Evolutionary conservation across 2,888 invertebrate genomes (phyloP), one percentile per base, ranked within the genome.

Genomic region (Eurytoma californica): DNA sequence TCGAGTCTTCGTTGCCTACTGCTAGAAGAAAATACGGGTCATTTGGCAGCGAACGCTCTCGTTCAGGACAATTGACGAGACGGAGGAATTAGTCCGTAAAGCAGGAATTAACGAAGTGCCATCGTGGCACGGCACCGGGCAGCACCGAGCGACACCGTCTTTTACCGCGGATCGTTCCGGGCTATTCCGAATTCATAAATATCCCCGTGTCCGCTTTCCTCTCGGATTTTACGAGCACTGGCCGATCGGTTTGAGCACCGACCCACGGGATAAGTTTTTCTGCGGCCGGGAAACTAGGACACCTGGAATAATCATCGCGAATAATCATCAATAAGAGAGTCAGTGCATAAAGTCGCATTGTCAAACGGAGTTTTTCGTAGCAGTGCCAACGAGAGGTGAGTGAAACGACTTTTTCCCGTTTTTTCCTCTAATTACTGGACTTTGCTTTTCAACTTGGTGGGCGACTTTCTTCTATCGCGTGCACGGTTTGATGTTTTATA

Each of bases 161-260:
- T 68, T 60, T 75, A 68, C 67, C 75, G n/a, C 30, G 57, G 57
- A 65, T 5, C 66, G 28, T 20, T 47, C 68, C 20, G 13, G 76
- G 63, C 39, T 76, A 69, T 76, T 39, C 76, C 61, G 69, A 76
- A 76, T 63, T 66, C 76, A 63, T 69, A 76, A 76, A 66, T 20
- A 14, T 55, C 58, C 18, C 13, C 55, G 3, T 2, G 12, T 9
- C 14, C 63, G 39, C 20, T 3, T 51, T 18, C 18, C 55, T 28
- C 39, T 16, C 63, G 63, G 14, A 69, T 55, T 49, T 51, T 24
- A 61, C 61, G 69, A 68, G 24, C 20, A 16, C 61, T 9, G 20
- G 39, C 39, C 39, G 14, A 30, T 30, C 30, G 30, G 2, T 30
- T 30, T 0, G 30, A 70, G 70, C 24, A 24, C 55, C 58, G 20